Evolutionary conservation across 1,140 invertebrate species (phyloP).

Genomic region (Marisa cornuarietis): DNA sequence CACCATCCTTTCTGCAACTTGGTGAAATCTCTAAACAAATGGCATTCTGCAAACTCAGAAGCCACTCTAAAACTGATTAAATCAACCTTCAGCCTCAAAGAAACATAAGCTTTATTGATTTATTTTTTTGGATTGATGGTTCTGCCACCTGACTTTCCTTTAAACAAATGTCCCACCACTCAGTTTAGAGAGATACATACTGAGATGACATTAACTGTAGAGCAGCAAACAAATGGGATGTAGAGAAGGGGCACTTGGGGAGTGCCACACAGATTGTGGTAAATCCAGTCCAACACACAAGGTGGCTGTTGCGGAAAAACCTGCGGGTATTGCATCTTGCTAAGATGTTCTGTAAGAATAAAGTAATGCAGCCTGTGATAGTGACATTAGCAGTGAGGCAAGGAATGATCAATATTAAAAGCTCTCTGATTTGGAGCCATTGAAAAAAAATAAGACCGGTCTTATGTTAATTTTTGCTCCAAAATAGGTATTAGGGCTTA

Average conservation of each 20-base stretch:
- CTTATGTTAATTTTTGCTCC: too few relatives aligned
- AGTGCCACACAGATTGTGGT: constrained; percentile 71
- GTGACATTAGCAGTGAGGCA: too few relatives aligned
- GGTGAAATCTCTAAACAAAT: too few relatives aligned
- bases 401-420: too few relatives aligned
- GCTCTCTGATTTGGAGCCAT: too few relatives aligned
- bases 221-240: constrained; percentile 72
- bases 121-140: too few relatives aligned
- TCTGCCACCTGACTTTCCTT: too few relatives aligned
- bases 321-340: constrained; percentile 73
- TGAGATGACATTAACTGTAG: constrained; percentile 78
- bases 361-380: not conserved
- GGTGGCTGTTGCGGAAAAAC: constrained; percentile 73
- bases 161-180: too few relatives aligned
- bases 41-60: not conserved
- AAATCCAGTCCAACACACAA: constrained; percentile 77
- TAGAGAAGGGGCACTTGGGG: constrained; percentile 75
- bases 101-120: too few relatives aligned
- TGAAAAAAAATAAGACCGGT: too few relatives aligned
- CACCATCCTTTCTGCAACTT: not conserved
- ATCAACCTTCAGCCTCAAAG: too few relatives aligned
- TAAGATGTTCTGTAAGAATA: constrained; percentile 66
- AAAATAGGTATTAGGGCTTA: too few relatives aligned
- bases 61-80: not conserved
- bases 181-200: constrained; percentile 64